phyloP scores from a whole-genome alignment of 1,140 invertebrate species.

The Eubasilissa regina region DNA sequence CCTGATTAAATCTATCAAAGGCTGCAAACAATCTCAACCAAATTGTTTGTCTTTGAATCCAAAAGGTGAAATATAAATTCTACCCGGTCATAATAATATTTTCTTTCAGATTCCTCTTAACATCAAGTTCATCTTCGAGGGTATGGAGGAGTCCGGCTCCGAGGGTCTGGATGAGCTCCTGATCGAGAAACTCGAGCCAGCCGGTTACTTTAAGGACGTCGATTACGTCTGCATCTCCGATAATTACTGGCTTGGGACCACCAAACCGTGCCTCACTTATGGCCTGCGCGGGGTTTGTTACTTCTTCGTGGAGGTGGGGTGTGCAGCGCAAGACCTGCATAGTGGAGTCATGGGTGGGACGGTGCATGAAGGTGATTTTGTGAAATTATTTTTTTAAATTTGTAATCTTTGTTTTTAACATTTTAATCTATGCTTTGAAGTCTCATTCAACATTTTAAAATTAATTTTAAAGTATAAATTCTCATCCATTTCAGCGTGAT shows the following conservation, averaged over 20 bases:
- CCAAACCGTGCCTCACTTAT: slow-evolving; percentile 97
- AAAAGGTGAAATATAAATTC: too few relatives aligned
- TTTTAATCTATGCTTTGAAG: too few relatives aligned
- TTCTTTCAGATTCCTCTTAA: slow-evolving; percentile 85
- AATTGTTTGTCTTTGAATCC: too few relatives aligned
- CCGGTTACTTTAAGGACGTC: slow-evolving; percentile 85
- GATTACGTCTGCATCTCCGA: slow-evolving; percentile 99
- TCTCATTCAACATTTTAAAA: too few relatives aligned
- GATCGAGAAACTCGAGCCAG: slow-evolving; percentile 70
- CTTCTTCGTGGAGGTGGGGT: slow-evolving; percentile 91
- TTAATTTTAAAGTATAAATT: too few relatives aligned
- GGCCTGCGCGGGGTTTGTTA: slow-evolving; percentile 95
- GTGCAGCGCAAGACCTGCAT: slow-evolving; percentile 94
- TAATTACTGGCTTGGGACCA: slow-evolving; percentile 98
- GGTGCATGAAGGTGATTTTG: slow-evolving; percentile 76
- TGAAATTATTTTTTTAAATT: too few relatives aligned
- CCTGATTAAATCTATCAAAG: too few relatives aligned
- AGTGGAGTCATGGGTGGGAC: slow-evolving; percentile 96
- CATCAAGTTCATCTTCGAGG: slow-evolving; percentile 97
- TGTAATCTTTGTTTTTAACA: too few relatives aligned
- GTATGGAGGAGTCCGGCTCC: slow-evolving; percentile 98
- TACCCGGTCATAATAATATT: too few relatives aligned
- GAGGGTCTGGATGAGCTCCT: slow-evolving; percentile 94
- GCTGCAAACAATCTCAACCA: too few relatives aligned
- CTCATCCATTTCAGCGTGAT: too few relatives aligned